A percentile compares a stretch with the other conserved stretches of the same genome.
These are phyloP conservation scores for Ctenoplectra terminalis DNA, from an alignment of 1,140 invertebrate species.

Conservation along the genomic window DNA sequence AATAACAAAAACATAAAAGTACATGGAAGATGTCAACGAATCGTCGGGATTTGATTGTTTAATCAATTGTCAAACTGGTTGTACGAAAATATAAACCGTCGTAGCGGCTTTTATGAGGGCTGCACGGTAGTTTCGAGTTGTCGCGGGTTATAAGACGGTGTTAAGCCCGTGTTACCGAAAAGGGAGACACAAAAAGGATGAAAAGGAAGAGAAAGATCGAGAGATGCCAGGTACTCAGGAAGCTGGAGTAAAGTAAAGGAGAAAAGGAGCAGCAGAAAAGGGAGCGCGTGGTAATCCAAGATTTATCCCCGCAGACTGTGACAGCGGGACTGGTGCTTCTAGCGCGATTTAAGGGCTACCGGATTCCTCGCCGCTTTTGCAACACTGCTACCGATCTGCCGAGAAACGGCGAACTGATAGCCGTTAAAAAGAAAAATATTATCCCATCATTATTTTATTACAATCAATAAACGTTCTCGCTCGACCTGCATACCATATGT, in stretches of 20 bases:
- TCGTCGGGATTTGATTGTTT: not conserved
- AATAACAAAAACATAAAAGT: no score
- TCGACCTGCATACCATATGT: no score
- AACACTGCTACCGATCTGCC: slow-evolving; percentile 31
- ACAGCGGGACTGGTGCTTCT: slow-evolving; percentile 63
- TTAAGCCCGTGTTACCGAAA: slow-evolving; percentile 74
- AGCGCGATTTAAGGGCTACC: slow-evolving; percentile 63
- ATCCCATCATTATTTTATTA: no score
- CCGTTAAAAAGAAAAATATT: not conserved
- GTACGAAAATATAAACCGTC: not conserved
- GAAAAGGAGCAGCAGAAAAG: slow-evolving; percentile 28
- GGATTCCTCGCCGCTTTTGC: slow-evolving; percentile 53
- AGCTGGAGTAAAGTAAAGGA: slow-evolving; percentile 25
- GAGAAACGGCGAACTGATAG: not conserved
- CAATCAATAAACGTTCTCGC: no score
- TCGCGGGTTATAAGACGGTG: slow-evolving; percentile 75
- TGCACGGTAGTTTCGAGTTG: slow-evolving; percentile 70
- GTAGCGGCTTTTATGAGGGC: slow-evolving; percentile 32
- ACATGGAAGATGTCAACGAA: not conserved
- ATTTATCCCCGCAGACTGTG: slow-evolving; percentile 79
- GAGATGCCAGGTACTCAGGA: slow-evolving; percentile 54
- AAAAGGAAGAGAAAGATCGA: slow-evolving; percentile 55
- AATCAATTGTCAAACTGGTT: not conserved
- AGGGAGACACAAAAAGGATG: slow-evolving; percentile 29
- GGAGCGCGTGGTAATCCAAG: slow-evolving; percentile 79